Evolutionary conservation across 1,140 invertebrate genomes (phyloP), one percentile per base, ranked within the genome.

Genomic region (Platorchestia sp.): DNA sequence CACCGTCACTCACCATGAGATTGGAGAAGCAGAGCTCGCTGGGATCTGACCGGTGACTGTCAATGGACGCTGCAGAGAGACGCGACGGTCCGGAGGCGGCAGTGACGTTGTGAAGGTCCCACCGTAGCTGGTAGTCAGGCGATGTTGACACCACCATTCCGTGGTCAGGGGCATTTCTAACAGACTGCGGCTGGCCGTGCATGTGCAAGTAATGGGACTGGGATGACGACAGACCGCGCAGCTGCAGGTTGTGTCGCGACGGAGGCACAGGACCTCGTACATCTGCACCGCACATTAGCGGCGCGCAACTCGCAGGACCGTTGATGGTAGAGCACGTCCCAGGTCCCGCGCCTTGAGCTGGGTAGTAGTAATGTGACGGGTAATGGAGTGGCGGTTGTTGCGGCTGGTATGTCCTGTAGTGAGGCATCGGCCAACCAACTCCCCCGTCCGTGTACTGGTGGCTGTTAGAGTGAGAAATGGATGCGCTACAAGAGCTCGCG

Each of bases 31-130:
- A 93, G 41, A 47, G 43, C 45, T 45, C 91, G 43, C 43, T 93
- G 41, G 91, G 91, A n/a, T 93, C 91, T n/a, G 91, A 93, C 44
- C 91, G 91, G 36, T 93, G 91, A 44, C 45, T 93, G 43, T 93
- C 91, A 44, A 93, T 40, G 36, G 91, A 93, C 14, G 45, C 91
- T 5, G 43, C 43, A 45, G 91, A 93, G 22, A 93, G 45, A 40
- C 91, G 91, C 27, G 91, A 45, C 43, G 91, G 91, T 47, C 91
- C 91, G 0, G 91, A 93, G 41, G 40, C 91, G 14, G 91, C 91
- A 45, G 91, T 93, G 43, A 93, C 45, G 91, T 93, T 93, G 45
- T 93, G 91, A 3, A 93, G 91, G 91, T 93, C 91, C 91, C 91
- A 93, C 6, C 91, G 91, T 14, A 93, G 91, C n/a, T 93, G 43